Conservation (phyloP, 2,888 invertebrate species). For the Anaspis maculata region DNA sequence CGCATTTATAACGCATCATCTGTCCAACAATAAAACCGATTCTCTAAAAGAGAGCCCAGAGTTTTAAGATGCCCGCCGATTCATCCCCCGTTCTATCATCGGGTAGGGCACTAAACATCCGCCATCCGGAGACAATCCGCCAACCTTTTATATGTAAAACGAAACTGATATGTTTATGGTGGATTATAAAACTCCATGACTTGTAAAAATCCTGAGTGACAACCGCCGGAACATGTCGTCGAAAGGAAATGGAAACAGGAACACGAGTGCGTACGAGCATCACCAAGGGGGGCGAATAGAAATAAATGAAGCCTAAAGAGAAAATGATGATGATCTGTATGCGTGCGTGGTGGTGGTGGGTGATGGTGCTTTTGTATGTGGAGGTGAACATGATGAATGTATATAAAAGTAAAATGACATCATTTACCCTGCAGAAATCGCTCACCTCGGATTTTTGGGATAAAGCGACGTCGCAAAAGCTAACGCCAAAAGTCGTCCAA, state of each 20-base stretch:
- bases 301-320: constrained; percentile 44
- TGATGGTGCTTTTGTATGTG: no score
- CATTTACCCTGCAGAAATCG: constrained; percentile 14
- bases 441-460: constrained; percentile 8
- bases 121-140: constrained; percentile 35
- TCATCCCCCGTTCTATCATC: constrained; percentile 2
- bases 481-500: no score
- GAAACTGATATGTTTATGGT: constrained; percentile 42
- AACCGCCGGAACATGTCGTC: constrained; percentile 39
- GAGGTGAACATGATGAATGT: constrained; percentile 35
- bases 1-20: constrained; percentile 7
- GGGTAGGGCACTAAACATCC: constrained; percentile 26
- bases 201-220: constrained; percentile 45
- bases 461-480: no score
- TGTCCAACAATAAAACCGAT: constrained; percentile 8
- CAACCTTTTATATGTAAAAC: constrained; percentile 42
- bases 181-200: constrained; percentile 45
- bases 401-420: constrained; percentile 18
- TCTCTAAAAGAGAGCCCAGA: constrained; percentile 5
- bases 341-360: constrained; percentile 14
- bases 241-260: constrained; percentile 42
- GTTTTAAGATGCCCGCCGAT: constrained; percentile 4
- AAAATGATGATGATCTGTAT: constrained; percentile 42
- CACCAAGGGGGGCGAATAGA: constrained; percentile 27
- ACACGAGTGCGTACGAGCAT: constrained; percentile 33